These are phyloP conservation scores for Rutpela maculata DNA, from an alignment of 2,888 invertebrate genomes.

Conservation along the genomic window DNA sequence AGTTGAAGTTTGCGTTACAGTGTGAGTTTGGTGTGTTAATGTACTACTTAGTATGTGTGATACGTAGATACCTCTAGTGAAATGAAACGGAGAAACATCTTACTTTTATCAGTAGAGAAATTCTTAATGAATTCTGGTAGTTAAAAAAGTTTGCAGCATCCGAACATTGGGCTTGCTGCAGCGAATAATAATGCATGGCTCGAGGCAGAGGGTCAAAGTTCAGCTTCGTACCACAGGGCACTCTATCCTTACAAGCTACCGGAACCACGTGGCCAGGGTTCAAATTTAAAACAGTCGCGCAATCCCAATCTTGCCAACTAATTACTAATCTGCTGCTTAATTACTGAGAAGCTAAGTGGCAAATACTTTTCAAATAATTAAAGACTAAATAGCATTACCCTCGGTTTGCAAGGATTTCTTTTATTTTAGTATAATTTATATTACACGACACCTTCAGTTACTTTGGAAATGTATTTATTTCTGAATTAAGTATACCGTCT, in stretches of 20 bases:
- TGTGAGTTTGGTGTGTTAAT: constrained; percentile 59
- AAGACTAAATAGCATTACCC: neutral
- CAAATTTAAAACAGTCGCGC: constrained; percentile 57
- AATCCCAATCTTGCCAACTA: constrained; percentile 33
- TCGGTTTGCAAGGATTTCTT: neutral
- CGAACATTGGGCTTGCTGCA: constrained; percentile 72
- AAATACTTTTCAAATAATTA: constrained; percentile 14
- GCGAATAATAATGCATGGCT: constrained; percentile 73
- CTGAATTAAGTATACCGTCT: neutral
- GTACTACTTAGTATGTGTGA: constrained; percentile 70
- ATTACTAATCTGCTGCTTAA: constrained; percentile 38
- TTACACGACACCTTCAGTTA: neutral
- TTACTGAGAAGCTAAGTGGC: constrained; percentile 16
- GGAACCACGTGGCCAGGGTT: constrained; percentile 62
- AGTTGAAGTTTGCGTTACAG: constrained; percentile 39
- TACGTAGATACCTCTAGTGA: constrained; percentile 71
- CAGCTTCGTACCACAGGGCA: constrained; percentile 56
- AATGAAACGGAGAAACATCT: constrained; percentile 73
- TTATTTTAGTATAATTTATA: neutral
- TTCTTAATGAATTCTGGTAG: constrained; percentile 74
- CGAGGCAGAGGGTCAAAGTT: constrained; percentile 69
- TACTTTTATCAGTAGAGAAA: constrained; percentile 73
- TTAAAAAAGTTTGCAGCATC: constrained; percentile 74
- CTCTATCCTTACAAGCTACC: constrained; percentile 43
- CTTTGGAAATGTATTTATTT: neutral